Evolutionary conservation across 37 sponge, comb jelly and placozoan species (phyloP).

Genomic region (Eunapius fragilis): DNA sequence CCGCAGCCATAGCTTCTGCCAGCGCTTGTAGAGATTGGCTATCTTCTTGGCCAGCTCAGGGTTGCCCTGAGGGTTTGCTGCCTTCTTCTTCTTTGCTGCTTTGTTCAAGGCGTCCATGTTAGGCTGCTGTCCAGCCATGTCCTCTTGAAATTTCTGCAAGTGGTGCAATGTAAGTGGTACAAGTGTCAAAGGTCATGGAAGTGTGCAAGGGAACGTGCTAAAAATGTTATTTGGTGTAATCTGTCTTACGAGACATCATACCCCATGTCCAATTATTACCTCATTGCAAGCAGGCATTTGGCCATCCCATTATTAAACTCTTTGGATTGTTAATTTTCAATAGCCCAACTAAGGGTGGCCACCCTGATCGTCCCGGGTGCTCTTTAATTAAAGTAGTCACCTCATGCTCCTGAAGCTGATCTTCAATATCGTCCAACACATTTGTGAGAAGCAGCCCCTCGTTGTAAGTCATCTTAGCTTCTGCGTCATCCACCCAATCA

Average conservation of each 20-base stretch:
- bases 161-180: background rate
- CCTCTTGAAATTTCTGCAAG: slow-evolving; percentile 71
- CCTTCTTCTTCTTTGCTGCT: slow-evolving; percentile 36
- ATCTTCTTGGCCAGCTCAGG: slow-evolving; percentile 73
- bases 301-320: too few relatives aligned
- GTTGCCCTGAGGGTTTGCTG: slow-evolving; percentile 16
- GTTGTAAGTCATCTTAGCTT: slow-evolving; percentile 52
- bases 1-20: slow-evolving; percentile 79
- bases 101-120: slow-evolving; percentile 84
- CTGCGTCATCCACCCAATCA: slow-evolving; percentile 84
- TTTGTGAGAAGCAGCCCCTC: slow-evolving; percentile 72
- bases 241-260: too few relatives aligned
- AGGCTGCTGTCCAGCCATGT: slow-evolving; percentile 76
- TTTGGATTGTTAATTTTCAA: too few relatives aligned
- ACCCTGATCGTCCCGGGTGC: too few relatives aligned
- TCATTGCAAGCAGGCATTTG: too few relatives aligned
- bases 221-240: too few relatives aligned
- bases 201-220: too few relatives aligned
- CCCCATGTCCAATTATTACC: too few relatives aligned
- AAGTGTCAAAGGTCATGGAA: too few relatives aligned
- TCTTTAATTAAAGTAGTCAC: slow-evolving; percentile 6
- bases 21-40: slow-evolving; percentile 60
- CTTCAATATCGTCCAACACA: slow-evolving; percentile 63
- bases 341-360: background rate
- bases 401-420: slow-evolving; percentile 77